Conservation (phyloP, 2,113 vertebrate species). For the Alces alces region DNA sequence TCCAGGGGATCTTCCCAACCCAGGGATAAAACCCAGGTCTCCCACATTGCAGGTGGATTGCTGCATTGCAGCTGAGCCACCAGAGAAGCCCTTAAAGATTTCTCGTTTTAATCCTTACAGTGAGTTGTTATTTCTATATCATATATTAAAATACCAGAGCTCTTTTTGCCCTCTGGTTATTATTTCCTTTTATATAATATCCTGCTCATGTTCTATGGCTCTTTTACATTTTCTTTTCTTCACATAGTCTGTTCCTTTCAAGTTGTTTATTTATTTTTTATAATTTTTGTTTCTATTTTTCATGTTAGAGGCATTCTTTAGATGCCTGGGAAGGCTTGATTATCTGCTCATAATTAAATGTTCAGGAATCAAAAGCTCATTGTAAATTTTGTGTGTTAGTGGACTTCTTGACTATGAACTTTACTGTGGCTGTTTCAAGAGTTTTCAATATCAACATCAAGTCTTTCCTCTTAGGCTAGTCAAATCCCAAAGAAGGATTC, state of each 20-base stretch:
- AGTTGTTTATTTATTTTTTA: neutral
- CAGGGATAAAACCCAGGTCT: neutral
- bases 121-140: neutral
- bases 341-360: neutral
- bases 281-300: neutral
- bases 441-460: neutral
- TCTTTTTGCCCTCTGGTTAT: neutral
- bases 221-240: neutral
- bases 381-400: neutral
- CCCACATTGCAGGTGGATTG: neutral
- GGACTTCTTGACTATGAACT: neutral
- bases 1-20: neutral
- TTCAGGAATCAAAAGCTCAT: neutral
- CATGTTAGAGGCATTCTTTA: neutral
- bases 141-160: neutral
- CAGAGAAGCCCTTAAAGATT: neutral
- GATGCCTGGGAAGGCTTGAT: neutral
- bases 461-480: neutral
- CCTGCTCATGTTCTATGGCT: neutral
- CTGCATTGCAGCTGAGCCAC: neutral
- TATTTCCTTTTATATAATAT: neutral
- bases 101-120: neutral
- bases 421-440: neutral
- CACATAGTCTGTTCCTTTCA: neutral
- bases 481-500: neutral